phyloP scores from a whole-genome alignment of 1,140 invertebrate genomes.

The Pachypsylla venusta region DNA sequence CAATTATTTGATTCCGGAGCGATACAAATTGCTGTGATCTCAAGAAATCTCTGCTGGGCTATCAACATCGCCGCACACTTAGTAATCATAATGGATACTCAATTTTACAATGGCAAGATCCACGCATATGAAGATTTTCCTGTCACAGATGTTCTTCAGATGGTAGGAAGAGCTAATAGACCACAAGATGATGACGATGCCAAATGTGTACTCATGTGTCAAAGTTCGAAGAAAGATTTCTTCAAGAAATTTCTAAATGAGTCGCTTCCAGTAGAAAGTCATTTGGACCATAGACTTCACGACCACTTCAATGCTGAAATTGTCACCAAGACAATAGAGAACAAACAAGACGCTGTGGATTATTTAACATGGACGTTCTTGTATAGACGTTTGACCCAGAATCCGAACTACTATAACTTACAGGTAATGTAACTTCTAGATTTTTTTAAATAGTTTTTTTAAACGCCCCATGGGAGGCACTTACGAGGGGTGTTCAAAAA shows the following conservation, averaged over 20 bases:
- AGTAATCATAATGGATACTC: constrained; percentile 95
- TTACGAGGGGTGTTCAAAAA: too few species aligned
- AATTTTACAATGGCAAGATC: constrained; percentile 89
- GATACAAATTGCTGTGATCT: constrained; percentile 84
- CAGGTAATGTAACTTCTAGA: too few species aligned
- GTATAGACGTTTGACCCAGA: constrained; percentile 91
- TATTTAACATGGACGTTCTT: constrained; percentile 99
- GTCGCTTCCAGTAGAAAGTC: constrained; percentile 92
- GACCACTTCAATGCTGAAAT: constrained; percentile 99
- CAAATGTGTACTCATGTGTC: constrained; percentile 94
- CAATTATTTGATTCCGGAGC: constrained; percentile 85
- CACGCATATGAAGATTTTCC: constrained; percentile 91
- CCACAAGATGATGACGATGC: constrained; percentile 84
- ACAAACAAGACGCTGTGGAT: constrained; percentile 99
- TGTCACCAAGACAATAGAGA: constrained; percentile 98
- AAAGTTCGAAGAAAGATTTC: constrained; percentile 95
- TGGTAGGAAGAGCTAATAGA: constrained; percentile 85
- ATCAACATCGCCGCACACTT: constrained; percentile 78
- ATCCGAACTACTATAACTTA: constrained; percentile 98
- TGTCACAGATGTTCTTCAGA: constrained; percentile 92
- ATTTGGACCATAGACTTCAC: constrained; percentile 91
- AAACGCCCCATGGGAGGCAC: too few species aligned
- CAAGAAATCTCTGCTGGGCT: constrained; percentile 82
- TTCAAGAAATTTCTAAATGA: constrained; percentile 98
- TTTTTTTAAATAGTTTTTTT: too few species aligned